Conservation (phyloP, 1,140 invertebrate genomes). For the Drosophila leontia region DNA sequence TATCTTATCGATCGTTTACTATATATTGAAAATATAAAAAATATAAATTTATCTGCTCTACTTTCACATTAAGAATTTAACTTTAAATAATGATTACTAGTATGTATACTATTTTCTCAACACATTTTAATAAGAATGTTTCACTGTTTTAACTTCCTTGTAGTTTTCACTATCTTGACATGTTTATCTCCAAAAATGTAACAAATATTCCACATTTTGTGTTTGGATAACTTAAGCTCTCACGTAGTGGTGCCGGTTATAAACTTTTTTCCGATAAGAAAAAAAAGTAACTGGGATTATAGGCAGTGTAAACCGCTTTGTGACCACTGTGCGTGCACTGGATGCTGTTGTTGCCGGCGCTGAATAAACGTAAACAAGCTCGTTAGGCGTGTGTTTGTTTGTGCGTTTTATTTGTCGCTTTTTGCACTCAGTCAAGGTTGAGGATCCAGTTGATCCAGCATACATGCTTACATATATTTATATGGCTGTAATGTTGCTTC, state of each 20-base stretch:
- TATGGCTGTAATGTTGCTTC: neutral
- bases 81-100: neutral
- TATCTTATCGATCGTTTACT: neutral
- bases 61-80: neutral
- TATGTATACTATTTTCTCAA: neutral
- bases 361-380: slow-evolving; percentile 74
- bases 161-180: slow-evolving; percentile 8
- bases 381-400: slow-evolving; percentile 53
- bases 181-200: slow-evolving; percentile 1
- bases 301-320: neutral
- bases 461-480: neutral
- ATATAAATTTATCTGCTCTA: neutral
- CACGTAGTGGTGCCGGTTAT: neutral
- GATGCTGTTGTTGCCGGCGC: slow-evolving; percentile 51
- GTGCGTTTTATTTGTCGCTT: slow-evolving; percentile 17
- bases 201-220: slow-evolving; percentile 1
- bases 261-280: slow-evolving; percentile 16
- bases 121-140: neutral
- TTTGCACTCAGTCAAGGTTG: slow-evolving; percentile 63
- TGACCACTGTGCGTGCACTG: slow-evolving; percentile 36
- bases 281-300: neutral
- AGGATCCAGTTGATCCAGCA: slow-evolving; percentile 50
- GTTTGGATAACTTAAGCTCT: slow-evolving; percentile 3
- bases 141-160: neutral
- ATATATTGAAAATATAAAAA: neutral